Evolutionary conservation across 1,140 invertebrate species (phyloP).

Genomic region (Bacillus rossius): DNA sequence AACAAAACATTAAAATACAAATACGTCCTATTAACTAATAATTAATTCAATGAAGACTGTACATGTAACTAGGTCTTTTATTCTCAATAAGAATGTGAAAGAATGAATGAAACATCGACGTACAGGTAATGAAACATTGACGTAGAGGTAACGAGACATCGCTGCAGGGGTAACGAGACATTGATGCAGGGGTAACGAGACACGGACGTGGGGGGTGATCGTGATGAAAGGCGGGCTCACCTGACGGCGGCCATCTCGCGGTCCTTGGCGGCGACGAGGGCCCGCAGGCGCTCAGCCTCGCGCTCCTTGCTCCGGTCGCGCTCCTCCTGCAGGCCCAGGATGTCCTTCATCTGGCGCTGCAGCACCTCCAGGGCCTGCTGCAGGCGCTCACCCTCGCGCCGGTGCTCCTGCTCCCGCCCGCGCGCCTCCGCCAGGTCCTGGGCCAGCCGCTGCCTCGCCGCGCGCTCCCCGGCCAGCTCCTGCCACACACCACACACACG

Average conservation of each 20-base stretch:
- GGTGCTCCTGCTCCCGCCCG: slow-evolving; percentile 29
- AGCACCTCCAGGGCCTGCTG: slow-evolving; percentile 28
- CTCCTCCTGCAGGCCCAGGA: slow-evolving; percentile 30
- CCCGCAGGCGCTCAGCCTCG: slow-evolving; percentile 31
- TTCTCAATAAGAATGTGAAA: too few species aligned
- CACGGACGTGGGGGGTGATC: not conserved
- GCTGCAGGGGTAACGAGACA: too few species aligned
- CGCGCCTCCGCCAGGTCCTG: slow-evolving; percentile 32
- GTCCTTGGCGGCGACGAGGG: slow-evolving; percentile 31
- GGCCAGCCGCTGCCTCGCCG: slow-evolving; percentile 28
- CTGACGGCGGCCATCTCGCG: slow-evolving; percentile 34
- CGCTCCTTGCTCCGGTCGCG: slow-evolving; percentile 29
- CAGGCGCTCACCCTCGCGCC: slow-evolving; percentile 32
- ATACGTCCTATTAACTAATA: too few species aligned
- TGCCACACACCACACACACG: too few species aligned
- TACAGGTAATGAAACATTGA: too few species aligned
- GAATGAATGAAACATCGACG: too few species aligned
- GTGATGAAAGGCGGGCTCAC: slow-evolving; percentile 20
- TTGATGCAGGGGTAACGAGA: too few species aligned
- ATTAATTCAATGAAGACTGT: too few species aligned
- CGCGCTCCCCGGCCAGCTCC: slow-evolving; percentile 34
- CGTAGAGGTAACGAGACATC: too few species aligned
- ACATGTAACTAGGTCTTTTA: too few species aligned
- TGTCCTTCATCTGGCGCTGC: slow-evolving; percentile 35
- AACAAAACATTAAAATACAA: too few species aligned